A percentile compares a stretch with the other conserved stretches of the same genome.
Conservation (phyloP, 2,888 invertebrate species). For the Drosophila buzzatii region DNA sequence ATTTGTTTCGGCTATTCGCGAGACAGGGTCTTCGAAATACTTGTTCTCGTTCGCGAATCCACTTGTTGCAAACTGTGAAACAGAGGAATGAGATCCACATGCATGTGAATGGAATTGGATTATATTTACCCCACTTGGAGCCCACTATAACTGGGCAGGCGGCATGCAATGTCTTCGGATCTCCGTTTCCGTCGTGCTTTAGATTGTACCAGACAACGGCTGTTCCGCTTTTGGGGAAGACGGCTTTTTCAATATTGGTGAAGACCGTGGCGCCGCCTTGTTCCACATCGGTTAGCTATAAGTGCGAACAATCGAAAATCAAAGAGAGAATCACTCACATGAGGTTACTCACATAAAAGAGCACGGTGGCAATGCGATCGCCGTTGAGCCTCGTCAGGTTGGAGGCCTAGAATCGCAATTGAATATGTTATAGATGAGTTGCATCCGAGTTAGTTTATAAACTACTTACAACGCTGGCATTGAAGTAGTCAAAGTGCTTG, state of each 20-base stretch:
- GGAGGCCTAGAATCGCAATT: constrained; percentile 35
- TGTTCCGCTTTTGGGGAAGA: constrained; percentile 93
- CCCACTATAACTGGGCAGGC: constrained; percentile 83
- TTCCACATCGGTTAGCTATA: constrained; percentile 97
- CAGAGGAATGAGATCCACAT: neutral
- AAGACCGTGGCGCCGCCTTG: constrained; percentile 99
- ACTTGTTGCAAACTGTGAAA: constrained; percentile 92
- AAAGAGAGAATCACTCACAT: too few relatives aligned
- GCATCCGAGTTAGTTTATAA: fast-evolving
- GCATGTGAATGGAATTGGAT: neutral
- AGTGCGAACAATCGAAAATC: too few relatives aligned
- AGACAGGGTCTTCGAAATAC: constrained; percentile 89
- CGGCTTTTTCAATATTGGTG: constrained; percentile 92
- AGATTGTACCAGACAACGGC: constrained; percentile 84
- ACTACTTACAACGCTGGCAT: constrained; percentile 70
- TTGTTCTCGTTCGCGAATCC: constrained; percentile 94
- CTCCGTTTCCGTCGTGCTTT: constrained; percentile 59
- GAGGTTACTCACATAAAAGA: constrained; percentile 94
- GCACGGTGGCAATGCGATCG: constrained; percentile 97
- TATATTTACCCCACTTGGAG: constrained; percentile 80
- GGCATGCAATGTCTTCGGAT: constrained; percentile 73
- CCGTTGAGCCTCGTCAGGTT: constrained; percentile 86
- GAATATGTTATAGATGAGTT: neutral
- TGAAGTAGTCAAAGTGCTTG: constrained; percentile 81
- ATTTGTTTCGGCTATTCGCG: neutral